These are phyloP conservation scores for Euleptes europaea DNA, from an alignment of 2,113 vertebrate genomes.

Conservation along the genomic window DNA sequence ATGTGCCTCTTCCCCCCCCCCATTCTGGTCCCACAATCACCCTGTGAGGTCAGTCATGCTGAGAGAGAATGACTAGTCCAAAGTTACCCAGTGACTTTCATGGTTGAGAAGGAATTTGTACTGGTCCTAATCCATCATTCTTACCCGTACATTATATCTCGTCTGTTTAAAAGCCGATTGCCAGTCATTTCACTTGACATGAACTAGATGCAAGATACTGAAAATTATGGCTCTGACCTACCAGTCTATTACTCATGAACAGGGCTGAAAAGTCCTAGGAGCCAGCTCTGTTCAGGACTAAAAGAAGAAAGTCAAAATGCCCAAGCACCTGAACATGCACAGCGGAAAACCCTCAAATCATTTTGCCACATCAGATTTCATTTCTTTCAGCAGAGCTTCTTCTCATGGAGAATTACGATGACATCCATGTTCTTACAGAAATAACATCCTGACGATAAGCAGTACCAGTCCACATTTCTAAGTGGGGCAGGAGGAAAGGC, in stretches of 20 bases:
- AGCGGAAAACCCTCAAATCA: not conserved
- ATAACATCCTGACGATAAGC: too few species aligned
- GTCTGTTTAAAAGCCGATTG: not conserved
- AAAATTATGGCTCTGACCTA: conserved; percentile 4
- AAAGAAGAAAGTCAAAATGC: too few species aligned
- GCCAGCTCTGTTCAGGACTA: not conserved
- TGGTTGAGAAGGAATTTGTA: too few species aligned
- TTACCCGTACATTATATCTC: too few species aligned
- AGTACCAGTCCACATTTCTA: not conserved
- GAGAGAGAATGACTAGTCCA: too few species aligned
- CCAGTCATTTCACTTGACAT: not conserved
- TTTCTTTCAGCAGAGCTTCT: not conserved
- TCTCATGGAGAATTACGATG: not conserved
- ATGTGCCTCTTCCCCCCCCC: too few species aligned
- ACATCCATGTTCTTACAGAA: not conserved
- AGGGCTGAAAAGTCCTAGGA: not conserved
- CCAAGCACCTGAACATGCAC: not conserved
- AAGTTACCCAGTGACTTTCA: too few species aligned
- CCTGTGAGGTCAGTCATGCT: too few species aligned
- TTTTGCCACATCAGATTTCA: not conserved
- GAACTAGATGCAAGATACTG: conserved; percentile 21
- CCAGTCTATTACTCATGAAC: not conserved
- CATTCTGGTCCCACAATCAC: too few species aligned
- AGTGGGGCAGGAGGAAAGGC: not conserved
- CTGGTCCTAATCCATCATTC: too few species aligned